Base-by-base conservation (phyloP, 2,113 vertebrate species). In the Passer domesticus region DNA sequence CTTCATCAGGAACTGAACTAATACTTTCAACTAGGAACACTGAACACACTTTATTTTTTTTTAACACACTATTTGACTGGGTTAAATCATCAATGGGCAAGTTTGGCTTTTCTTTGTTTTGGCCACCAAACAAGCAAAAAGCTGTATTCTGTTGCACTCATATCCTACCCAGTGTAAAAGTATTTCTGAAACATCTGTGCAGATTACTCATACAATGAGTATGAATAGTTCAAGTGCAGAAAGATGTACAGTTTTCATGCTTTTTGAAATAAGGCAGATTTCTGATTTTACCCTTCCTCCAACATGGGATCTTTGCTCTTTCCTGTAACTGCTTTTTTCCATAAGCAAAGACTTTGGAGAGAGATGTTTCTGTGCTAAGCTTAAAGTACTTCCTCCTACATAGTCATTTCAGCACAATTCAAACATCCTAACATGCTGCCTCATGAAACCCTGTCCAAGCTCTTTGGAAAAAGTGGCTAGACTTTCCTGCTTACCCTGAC, bases 151-250 rank as follows among this genome's bases (percentile, higher is more conserved):
- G 86, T 90, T 88, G 44, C 49, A 72, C 44, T 93, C 69, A 68
- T 68, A 93, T 86, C 80, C 64, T 92, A 93, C 21, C 90, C 60
- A 90, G 66, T 84, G 69, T 83, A 78, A 83, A 95, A 96, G 77
- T 75, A 88, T 94, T 93, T 92, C 52, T 95, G 80, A 93, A 94
- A 95, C 92, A 96, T 97, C 88, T 97, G 90, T 91, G 73, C 79
- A 84, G 92, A 93, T 96, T 96, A 95, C 92, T 97, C 94, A 95
- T 75, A 85, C 90, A 81, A 55, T 53, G 66, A 84, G 79, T 68
- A 96, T 86, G 88, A 95, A 92, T 13, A 75, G 83, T 90, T 93
- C 73, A 88, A 90, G n/a, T 64, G 69, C 50, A 92, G 85, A 86
- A 94, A 83, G 91, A 96, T 83, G 41, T 70, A 75, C 47, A 88